Base-by-base conservation (phyloP, 2,797 vertebrate genomes). In the Echiichthys vipera region DNA sequence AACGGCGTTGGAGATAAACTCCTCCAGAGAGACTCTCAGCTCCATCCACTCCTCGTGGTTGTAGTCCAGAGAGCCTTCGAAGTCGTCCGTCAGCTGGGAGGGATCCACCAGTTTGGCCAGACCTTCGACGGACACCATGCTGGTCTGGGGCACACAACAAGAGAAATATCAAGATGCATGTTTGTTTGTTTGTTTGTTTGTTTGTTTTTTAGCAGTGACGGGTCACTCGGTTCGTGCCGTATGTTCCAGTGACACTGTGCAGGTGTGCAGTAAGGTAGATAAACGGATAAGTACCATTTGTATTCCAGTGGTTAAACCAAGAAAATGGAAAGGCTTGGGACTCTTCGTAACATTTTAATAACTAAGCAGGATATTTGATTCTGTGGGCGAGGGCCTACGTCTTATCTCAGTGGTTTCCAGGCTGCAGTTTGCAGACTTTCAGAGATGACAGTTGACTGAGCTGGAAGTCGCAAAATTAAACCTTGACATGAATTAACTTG, bases 11-110 rank as follows among this genome's bases (percentile, higher is more conserved):
- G 96, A 95, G 90, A 98, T 96, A 90, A 99, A 99, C 88, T 99
- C 98, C 93, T 99, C 98, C 84, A 99, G 85, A 22, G 97, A 96
- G 50, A 98, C 95, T 0, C 98, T 94, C 50, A 99, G 88, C 62
- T 99, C 97, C 66, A 99, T 97, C 98, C 98, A 99, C 86, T 99
- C 97, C 43, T 99, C 98, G 0, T 99, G 98, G 93, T 99, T 97
- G 88, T 99, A 99, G 90, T 99, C 98, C 93, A 99, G 90, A n/a
- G 97, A 97, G 42, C 98, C 98, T 43, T 99, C 98, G 4, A 99
- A 98, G 80, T 99, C 98, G 14, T 98, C 98, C 0, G 98, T 99
- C 87, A 99, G 93, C 92, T 99, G 98, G 46, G 98, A 99, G 7
- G 97, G 97, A 85, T 99, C 98, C 84, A 99, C 98, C 4, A 99